phyloP scores from a whole-genome alignment of 2,888 invertebrate genomes.

The Mesorhabditis spiculigera region DNA sequence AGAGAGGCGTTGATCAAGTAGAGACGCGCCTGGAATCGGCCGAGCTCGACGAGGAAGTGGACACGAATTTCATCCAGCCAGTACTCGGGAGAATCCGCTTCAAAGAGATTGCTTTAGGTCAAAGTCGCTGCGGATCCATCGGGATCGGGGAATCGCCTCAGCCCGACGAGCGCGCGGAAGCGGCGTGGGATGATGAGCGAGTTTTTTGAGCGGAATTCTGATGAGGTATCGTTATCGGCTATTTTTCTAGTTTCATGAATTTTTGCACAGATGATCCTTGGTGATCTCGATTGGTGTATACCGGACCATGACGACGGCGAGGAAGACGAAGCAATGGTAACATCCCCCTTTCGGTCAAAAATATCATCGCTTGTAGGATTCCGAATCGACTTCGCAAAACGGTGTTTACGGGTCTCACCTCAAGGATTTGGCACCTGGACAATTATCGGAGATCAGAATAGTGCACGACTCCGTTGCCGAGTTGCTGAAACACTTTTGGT shows the following conservation, averaged over 20 bases:
- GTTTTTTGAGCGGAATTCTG: conserved; percentile 24
- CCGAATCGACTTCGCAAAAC: conserved; percentile 2
- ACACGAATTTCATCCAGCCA: neutral
- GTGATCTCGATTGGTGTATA: conserved; percentile 4
- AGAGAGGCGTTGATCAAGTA: conserved; percentile 34
- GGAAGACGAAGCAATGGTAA: conserved; percentile 8
- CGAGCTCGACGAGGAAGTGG: conserved; percentile 25
- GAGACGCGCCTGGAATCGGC: conserved; percentile 36
- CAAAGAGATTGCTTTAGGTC: no score
- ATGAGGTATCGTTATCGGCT: conserved; percentile 12
- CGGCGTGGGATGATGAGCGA: conserved; percentile 10
- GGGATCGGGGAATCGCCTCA: no score
- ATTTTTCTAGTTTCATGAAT: neutral
- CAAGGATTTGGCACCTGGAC: conserved; percentile 12
- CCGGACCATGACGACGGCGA: conserved; percentile 11
- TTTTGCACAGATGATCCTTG: neutral
- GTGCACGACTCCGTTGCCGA: conserved; percentile 67
- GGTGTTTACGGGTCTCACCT: conserved; percentile 9
- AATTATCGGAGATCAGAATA: conserved; percentile 22
- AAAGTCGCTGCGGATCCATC: no score
- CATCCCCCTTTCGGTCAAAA: neutral
- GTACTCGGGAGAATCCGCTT: neutral
- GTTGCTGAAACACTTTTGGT: conserved; percentile 88
- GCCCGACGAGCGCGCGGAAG: no score
- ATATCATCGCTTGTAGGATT: neutral